Base-by-base conservation (phyloP, 2,113 vertebrate species). In the Acanthochromis polyacanthus region DNA sequence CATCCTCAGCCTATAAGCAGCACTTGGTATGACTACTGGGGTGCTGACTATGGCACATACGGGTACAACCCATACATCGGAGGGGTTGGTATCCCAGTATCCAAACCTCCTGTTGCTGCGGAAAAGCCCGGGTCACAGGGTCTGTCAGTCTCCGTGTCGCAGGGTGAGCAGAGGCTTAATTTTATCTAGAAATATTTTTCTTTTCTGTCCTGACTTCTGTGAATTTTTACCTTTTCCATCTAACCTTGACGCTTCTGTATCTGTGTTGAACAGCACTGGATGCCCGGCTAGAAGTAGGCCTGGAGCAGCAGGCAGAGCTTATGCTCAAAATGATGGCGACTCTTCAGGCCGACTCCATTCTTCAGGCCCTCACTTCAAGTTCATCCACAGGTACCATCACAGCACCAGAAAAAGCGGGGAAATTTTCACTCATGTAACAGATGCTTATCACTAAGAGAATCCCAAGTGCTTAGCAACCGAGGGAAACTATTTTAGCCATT, bases 321-420 rank as follows among this genome's bases (percentile, higher is more conserved):
- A 99, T 99, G 98, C 93, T 99, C 72, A 99, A 99, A 93, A 99
- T 99, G 98, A 99, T 99, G 98, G 97, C 98, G 30, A 99, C 98
- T 0, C 83, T 99, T 53, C 98, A 99, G 94, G 98, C 98, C 0
- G 98, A 99, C 90, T 99, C 98, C 50, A 97, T 99, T 90, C 90
- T 99, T 25, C 98, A 99, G 80, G 98, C 98, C 5, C 95, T 99
- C 81, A 98, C 97, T 63, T 97, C 97, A 59, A 97, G 94, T 50
- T 96, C 98, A 46, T 97, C 97, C 79, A 90, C 96, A 91, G 95
- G 98, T 99, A 82, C 36, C 10, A 12, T 48, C 11, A 71, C 17
- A 32, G 3, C 12, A 30, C n/a, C 32, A 12, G 3, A 53, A 9
- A 48, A 5, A 67, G 52, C 11, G 22, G 32, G 36, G 16, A 40